Percentiles rank a stretch among this genome's conserved stretches.
These are phyloP conservation scores for Eustalomyia histrio DNA, from an alignment of 2,888 invertebrate species.

Conservation along the genomic window DNA sequence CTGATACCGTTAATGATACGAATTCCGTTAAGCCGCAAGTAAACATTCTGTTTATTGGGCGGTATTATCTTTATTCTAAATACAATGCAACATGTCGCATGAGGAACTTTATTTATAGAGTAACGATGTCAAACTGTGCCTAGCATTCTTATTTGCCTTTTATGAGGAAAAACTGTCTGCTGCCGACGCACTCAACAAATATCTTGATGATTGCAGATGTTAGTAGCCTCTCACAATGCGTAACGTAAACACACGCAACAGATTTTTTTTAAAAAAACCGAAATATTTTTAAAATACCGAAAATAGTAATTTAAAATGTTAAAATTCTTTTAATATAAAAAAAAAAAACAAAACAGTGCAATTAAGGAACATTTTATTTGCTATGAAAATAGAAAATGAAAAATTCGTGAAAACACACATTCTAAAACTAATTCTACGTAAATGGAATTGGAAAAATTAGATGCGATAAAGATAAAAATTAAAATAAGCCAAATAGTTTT, in stretches of 20 bases:
- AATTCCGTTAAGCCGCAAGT: too few species aligned
- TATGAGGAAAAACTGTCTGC: background rate
- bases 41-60: too few species aligned
- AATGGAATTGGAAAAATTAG: conserved; percentile 71
- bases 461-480: conserved; percentile 52
- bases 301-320: conserved; percentile 25
- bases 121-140: conserved; percentile 46
- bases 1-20: too few species aligned
- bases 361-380: conserved; percentile 26
- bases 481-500: conserved; percentile 11
- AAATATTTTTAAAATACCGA: conserved; percentile 44
- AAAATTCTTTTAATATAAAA: conserved; percentile 23
- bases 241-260: conserved; percentile 58
- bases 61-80: too few species aligned
- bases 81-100: conserved; percentile 63
- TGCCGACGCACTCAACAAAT: conserved; percentile 10
- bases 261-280: conserved; percentile 24
- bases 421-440: conserved; percentile 74
- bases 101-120: conserved; percentile 68
- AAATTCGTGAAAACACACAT: conserved; percentile 60
- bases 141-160: conserved; percentile 4
- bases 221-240: conserved; percentile 61
- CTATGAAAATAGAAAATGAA: conserved; percentile 26
- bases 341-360: conserved; percentile 63
- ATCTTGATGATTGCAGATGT: conserved; percentile 48